A percentile compares a stretch with the other conserved stretches of the same genome.
Evolutionary conservation across 2,797 vertebrate genomes (phyloP).

Genomic region (Lithobates sylvaticus): DNA sequence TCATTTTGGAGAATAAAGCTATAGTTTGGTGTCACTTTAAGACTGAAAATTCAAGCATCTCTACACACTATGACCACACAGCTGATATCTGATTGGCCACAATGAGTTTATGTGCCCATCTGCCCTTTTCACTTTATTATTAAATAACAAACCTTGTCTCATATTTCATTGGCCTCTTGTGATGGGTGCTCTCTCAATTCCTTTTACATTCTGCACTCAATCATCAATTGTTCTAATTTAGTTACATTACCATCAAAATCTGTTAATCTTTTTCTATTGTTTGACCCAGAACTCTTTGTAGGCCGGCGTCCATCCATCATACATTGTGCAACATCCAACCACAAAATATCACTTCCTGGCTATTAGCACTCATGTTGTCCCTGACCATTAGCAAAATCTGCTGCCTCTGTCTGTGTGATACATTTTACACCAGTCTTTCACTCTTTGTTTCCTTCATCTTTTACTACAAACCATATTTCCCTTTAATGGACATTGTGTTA

Average conservation of each 20-base stretch:
- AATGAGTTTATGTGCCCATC: too few species aligned
- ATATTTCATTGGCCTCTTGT: too few species aligned
- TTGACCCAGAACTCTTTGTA: background rate
- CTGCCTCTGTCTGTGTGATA: background rate
- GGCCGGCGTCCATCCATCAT: background rate
- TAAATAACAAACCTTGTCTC: too few species aligned
- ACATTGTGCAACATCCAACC: background rate
- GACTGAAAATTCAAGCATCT: too few species aligned
- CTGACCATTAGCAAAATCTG: background rate
- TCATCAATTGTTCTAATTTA: background rate
- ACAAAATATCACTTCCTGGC: background rate
- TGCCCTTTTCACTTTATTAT: too few species aligned
- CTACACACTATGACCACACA: too few species aligned
- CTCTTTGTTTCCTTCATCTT: background rate
- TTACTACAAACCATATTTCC: too few species aligned
- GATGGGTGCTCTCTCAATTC: background rate
- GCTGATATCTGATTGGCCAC: too few species aligned
- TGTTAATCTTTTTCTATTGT: background rate
- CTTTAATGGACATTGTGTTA: too few species aligned
- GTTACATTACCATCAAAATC: background rate
- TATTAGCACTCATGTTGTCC: background rate
- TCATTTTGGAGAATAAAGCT: too few species aligned
- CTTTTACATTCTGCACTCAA: background rate
- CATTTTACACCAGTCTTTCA: background rate
- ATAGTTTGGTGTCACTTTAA: too few species aligned